Evolutionary conservation across 2,888 invertebrate genomes (phyloP).

Genomic region (Pristionchus fissidentatus): DNA sequence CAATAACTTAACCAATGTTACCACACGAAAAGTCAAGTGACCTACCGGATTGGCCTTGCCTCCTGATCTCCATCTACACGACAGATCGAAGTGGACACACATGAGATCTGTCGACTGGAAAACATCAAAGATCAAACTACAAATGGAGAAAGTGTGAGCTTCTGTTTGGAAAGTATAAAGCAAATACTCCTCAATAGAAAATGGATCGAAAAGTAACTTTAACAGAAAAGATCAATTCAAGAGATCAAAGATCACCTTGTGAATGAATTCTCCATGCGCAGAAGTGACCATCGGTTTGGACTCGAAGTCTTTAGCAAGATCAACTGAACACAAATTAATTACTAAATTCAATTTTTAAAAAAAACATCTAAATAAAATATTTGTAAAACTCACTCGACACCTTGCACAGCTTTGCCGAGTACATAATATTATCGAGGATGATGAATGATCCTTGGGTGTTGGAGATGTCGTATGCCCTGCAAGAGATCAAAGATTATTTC

Average conservation of each 20-base stretch:
- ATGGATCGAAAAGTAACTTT: not conserved
- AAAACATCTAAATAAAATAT: not conserved
- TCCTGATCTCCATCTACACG: constrained; percentile 72
- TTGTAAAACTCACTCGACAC: constrained; percentile 64
- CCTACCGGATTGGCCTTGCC: constrained; percentile 57
- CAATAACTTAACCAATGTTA: too few relatives aligned
- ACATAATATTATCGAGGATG: constrained; percentile 74
- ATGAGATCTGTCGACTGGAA: constrained; percentile 39
- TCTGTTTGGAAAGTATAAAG: too few relatives aligned
- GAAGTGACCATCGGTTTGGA: constrained; percentile 65
- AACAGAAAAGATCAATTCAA: not conserved
- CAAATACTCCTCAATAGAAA: too few relatives aligned
- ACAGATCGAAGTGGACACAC: constrained; percentile 68
- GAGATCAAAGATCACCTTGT: too few relatives aligned
- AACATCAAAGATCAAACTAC: not conserved
- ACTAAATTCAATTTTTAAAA: not conserved
- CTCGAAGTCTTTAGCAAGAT: constrained; percentile 69
- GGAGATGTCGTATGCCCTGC: constrained; percentile 71
- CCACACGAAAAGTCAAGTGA: not conserved
- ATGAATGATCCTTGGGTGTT: constrained; percentile 73
- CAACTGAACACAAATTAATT: constrained; percentile 62
- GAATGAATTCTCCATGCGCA: constrained; percentile 62
- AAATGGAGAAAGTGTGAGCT: too few relatives aligned
- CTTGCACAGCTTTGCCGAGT: constrained; percentile 72
- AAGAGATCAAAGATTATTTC: constrained; percentile 22